phyloP scores from a whole-genome alignment of 2,888 invertebrate genomes.

The Atethmia centrago region DNA sequence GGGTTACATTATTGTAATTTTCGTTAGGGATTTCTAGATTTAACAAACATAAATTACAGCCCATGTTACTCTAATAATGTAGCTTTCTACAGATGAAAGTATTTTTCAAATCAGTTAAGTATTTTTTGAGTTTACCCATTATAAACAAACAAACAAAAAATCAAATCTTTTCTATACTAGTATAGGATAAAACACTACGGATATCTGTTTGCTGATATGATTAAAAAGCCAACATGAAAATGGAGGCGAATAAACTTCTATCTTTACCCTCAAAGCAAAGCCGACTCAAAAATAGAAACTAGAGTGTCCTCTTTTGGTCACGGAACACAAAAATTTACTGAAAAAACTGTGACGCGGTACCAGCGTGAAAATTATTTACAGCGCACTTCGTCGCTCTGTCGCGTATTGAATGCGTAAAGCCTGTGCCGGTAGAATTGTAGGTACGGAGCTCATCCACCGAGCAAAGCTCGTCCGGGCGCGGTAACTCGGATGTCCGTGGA shows the following conservation, averaged over 20 bases:
- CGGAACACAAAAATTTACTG: slow-evolving; percentile 4
- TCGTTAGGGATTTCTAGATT: too few species aligned
- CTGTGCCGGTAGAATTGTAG: slow-evolving; percentile 8
- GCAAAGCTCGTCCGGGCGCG: not conserved
- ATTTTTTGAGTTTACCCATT: too few species aligned
- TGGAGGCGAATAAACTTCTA: not conserved
- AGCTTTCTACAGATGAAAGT: too few species aligned
- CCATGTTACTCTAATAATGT: too few species aligned
- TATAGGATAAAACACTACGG: not conserved
- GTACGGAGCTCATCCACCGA: not conserved
- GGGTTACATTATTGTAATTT: too few species aligned
- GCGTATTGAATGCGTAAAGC: slow-evolving; percentile 38
- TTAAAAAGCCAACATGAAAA: not conserved
- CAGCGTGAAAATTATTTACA: slow-evolving; percentile 50
- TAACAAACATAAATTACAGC: too few species aligned
- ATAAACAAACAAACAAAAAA: too few species aligned
- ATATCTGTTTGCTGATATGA: not conserved
- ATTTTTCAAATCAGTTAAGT: too few species aligned
- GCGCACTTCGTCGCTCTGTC: slow-evolving; percentile 26
- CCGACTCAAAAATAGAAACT: slow-evolving; percentile 3
- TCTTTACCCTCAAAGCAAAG: not conserved
- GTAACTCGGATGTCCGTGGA: not conserved
- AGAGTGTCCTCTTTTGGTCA: not conserved
- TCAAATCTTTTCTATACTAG: too few species aligned
- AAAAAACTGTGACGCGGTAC: slow-evolving; percentile 21